A percentile compares a stretch with the other conserved stretches of the same genome.
Conservation (phyloP, 2,113 vertebrate species). For the Charina bottae region DNA sequence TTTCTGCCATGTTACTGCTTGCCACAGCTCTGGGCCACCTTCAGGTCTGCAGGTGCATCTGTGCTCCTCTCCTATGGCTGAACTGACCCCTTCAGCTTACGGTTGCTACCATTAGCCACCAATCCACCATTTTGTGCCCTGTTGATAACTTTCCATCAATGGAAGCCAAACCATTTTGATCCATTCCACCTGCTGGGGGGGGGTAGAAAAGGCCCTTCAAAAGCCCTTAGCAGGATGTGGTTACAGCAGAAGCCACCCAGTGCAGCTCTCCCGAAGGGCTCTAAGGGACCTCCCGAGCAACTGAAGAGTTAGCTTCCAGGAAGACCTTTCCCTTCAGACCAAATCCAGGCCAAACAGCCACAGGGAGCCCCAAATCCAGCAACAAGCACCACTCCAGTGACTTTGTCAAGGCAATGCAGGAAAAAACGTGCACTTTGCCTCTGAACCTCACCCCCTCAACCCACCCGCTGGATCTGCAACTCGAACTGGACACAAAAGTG, state of each 20-base stretch:
- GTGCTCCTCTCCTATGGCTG: not conserved
- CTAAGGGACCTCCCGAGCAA: rapidly evolving
- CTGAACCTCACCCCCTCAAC: not conserved
- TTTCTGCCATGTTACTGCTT: not conserved
- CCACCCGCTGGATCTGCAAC: not conserved
- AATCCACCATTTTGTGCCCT: rapidly evolving
- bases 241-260: not conserved
- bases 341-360: not conserved
- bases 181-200: not conserved
- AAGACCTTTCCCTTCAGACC: not conserved
- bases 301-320: not conserved
- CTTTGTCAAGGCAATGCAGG: rapidly evolving
- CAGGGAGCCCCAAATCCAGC: rapidly evolving
- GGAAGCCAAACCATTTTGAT: not conserved
- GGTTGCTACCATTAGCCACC: not conserved
- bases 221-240: rapidly evolving
- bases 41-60: not conserved
- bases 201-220: rapidly evolving
- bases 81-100: rapidly evolving
- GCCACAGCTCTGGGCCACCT: not conserved
- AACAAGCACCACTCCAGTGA: rapidly evolving
- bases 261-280: no score
- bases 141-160: rapidly evolving
- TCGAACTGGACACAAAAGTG: not conserved
- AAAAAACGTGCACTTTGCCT: not conserved